Evolutionary conservation across 1,140 invertebrate genomes (phyloP), one percentile per base, ranked within the genome.

Genomic region (Hycleus cichorii): DNA sequence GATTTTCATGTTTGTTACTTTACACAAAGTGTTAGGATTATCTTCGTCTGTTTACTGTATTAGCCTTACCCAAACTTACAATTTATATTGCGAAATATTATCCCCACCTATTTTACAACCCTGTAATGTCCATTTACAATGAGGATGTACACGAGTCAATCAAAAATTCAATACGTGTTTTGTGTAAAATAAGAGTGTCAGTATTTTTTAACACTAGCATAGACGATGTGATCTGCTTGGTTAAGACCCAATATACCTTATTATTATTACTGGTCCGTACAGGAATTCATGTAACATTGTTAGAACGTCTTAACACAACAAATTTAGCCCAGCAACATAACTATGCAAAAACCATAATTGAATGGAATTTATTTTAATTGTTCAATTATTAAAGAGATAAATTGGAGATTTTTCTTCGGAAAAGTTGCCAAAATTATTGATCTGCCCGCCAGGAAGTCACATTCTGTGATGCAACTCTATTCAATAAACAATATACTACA

Each of bases 121-220:
- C 62, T 58, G 18, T 45, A 46, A 61, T 51, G 62, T 45, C 46
- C 62, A 64, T 56, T 57, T 59, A 55, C 57, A 60, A 64, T 52
- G 55, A 64, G 62, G 59, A 64, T 64, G 59, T 60, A 54, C 48
- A 50, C 47, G 18, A 39, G 49, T 46, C 53, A 64, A 64, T 64
- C 54, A 61, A 61, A 60, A 64, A 64, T 64, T 64, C 62, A 61
- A 57, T 55, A 39, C 62, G 48, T 58, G 62, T 61, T 47, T 61
- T 48, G 55, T 47, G 59, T 61, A 64, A 64, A 64, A 64, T 58
- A 60, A 64, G 57, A 61, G 51, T 61, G 59, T 58, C 59, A 64
- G 62, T 64, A 59, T 57, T 64, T 64, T 64, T 64, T 58, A 64
- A 61, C 59, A 51, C 55, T 60, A 61, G 54, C 53, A 47, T 46